A percentile compares a stretch with the other conserved stretches of the same genome.
These are phyloP conservation scores for Syndactyla subalaris DNA, from an alignment of 2,797 vertebrate genomes.

Conservation along the genomic window DNA sequence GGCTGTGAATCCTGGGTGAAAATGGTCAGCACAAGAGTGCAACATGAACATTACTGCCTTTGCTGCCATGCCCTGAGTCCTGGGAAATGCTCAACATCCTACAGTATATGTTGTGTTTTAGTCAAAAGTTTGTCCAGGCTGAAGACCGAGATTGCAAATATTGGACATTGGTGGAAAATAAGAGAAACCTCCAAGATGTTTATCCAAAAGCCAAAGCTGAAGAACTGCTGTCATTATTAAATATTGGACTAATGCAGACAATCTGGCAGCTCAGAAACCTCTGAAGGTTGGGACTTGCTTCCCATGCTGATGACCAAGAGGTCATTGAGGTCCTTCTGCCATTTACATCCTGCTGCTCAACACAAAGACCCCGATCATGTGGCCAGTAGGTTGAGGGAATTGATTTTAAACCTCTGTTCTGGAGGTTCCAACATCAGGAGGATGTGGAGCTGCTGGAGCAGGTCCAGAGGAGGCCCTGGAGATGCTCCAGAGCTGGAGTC, in stretches of 20 bases:
- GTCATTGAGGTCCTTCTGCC: background rate
- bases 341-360: background rate
- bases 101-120: rapidly evolving
- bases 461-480: rapidly evolving
- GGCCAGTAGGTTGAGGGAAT: background rate
- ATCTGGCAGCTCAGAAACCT: background rate
- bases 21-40: rapidly evolving
- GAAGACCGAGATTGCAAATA: background rate
- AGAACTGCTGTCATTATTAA: background rate
- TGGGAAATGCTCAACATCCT: background rate
- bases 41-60: background rate
- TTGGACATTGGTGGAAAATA: background rate
- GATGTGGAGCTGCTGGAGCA: background rate
- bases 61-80: background rate
- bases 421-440: background rate
- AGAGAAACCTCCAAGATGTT: background rate
- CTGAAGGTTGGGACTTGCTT: background rate
- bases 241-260: background rate
- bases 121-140: background rate
- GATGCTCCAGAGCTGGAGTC: background rate
- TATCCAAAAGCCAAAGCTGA: background rate
- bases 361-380: background rate
- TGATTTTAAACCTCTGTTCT: background rate
- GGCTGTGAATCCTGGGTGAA: background rate
- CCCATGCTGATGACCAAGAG: background rate